Percentiles rank a stretch among this genome's conserved stretches.
These are phyloP conservation scores for Perodicticus potto DNA, from an alignment of 2,797 vertebrate genomes.

Conservation along the genomic window DNA sequence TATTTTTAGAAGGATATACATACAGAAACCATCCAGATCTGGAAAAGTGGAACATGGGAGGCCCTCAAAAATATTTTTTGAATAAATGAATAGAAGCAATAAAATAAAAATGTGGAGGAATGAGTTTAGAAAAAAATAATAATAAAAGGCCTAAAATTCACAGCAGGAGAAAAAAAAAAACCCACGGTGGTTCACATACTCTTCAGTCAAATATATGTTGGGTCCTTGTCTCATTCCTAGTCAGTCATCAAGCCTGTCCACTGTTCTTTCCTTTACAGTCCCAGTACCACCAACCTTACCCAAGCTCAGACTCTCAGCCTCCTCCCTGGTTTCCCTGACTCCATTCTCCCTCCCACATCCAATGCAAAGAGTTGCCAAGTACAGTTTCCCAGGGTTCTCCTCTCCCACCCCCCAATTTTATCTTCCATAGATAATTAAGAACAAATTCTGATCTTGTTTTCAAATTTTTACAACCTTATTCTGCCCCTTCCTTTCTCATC, in stretches of 20 bases:
- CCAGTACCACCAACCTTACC: neutral
- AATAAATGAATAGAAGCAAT: slow-evolving; percentile 32
- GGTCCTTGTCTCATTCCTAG: neutral
- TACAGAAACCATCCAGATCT: slow-evolving; percentile 17
- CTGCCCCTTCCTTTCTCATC: neutral
- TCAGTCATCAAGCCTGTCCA: neutral
- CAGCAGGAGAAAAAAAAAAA: neutral
- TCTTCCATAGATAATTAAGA: neutral
- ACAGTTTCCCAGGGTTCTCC: neutral
- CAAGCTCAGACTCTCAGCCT: neutral
- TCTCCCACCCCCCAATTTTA: neutral
- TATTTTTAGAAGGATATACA: slow-evolving; percentile 54
- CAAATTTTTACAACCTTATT: neutral
- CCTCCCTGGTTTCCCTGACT: neutral
- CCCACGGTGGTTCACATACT: neutral
- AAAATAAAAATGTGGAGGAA: slow-evolving; percentile 48
- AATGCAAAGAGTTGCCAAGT: neutral
- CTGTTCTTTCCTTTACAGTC: neutral
- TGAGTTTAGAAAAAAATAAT: slow-evolving; percentile 29
- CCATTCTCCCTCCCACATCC: neutral
- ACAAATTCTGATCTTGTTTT: neutral
- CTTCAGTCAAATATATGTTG: neutral
- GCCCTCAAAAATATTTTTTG: slow-evolving; percentile 31
- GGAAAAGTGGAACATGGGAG: neutral
- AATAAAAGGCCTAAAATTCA: slow-evolving; percentile 30